Base-by-base conservation (phyloP, 2,888 invertebrate genomes). In the Busseola fusca region DNA sequence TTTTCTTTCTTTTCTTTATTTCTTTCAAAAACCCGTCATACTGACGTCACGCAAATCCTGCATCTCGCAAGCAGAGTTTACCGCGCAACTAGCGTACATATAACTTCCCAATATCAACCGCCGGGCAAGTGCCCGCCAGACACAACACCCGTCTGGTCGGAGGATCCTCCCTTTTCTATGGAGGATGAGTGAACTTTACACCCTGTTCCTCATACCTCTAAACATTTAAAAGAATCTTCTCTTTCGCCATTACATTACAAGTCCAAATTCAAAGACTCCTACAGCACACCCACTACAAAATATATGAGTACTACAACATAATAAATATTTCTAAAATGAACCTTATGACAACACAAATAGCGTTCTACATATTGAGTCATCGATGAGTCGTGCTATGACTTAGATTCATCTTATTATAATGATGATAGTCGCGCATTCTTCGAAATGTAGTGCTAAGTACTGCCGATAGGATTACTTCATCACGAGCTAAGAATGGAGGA, bases 341-440 rank as follows among this genome's bases (percentile, higher is more conserved):
- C 65, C 56, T 27, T 78, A 66, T 18, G 0, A 0, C 0, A 0
- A 14, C 7, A 6, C 0, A 3, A 0, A 34, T 63, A 63, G 21
- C 40, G 40, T 63, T 21, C 10, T 12, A 25, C 21, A 54, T 30
- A 58, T 48, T 48, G 25, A 42, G 0, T 59, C 54, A 56, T 2
- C 40, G n/a, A 59, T 48, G n/a, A 10, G 14, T 59, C 63, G 18
- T 64, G 59, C 25, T 48, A 0, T 48, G 63, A 48, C 25, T 59
- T 34, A 48, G 30, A 69, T 59, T 67, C 25, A 2, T 64, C 63
- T 52, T 48, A 63, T n/a, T 69, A 42, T 40, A 52, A 27, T 48
- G 40, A 67, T 60, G 10, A 40, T 48, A 7, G 27, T 54, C 6
- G 27, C 9, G 59, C 16, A 56, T 67, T 59, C 37, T 67, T 18